Percentiles rank a stretch among this genome's conserved stretches.
Conservation (phyloP, 1,140 invertebrate genomes). For the Parapsyche elsis region DNA sequence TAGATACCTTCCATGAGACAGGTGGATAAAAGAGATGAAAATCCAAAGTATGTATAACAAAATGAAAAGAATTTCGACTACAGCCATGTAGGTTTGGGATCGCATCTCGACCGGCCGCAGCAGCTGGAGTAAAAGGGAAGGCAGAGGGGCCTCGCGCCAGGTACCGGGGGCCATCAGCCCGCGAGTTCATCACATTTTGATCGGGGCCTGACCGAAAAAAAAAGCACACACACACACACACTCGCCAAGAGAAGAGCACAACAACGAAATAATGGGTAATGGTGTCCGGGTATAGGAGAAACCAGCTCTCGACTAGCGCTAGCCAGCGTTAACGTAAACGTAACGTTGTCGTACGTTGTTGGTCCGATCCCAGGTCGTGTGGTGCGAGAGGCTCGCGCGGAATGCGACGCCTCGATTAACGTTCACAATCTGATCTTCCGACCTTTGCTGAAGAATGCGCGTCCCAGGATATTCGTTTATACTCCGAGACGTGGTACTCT, state of each 20-base stretch:
- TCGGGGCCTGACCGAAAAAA: slow-evolving; percentile 14
- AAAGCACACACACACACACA: background rate
- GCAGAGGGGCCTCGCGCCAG: slow-evolving; percentile 11
- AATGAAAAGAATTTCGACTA: slow-evolving; percentile 20
- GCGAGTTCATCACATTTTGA: slow-evolving; percentile 23
- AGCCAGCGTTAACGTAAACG: background rate
- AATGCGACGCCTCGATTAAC: slow-evolving; percentile 40
- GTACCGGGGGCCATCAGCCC: slow-evolving; percentile 20
- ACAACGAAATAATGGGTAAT: slow-evolving; percentile 14
- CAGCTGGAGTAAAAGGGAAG: slow-evolving; percentile 41
- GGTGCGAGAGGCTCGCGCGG: slow-evolving; percentile 25
- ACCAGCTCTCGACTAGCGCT: background rate
- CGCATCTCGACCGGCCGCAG: slow-evolving; percentile 38
- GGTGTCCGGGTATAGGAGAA: background rate
- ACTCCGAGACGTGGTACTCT: too few species aligned
- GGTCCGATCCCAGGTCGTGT: background rate
- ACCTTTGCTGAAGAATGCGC: slow-evolving; percentile 18
- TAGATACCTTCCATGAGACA: too few species aligned
- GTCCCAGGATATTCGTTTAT: slow-evolving; percentile 10
- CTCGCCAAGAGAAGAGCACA: background rate
- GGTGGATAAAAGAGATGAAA: too few species aligned
- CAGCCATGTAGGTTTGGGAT: slow-evolving; percentile 36
- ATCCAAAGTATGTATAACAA: too few species aligned
- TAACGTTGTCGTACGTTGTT: background rate
- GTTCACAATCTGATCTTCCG: slow-evolving; percentile 18